These are phyloP conservation scores for Delia radicum DNA, from an alignment of 1,140 invertebrate genomes.

Conservation along the genomic window DNA sequence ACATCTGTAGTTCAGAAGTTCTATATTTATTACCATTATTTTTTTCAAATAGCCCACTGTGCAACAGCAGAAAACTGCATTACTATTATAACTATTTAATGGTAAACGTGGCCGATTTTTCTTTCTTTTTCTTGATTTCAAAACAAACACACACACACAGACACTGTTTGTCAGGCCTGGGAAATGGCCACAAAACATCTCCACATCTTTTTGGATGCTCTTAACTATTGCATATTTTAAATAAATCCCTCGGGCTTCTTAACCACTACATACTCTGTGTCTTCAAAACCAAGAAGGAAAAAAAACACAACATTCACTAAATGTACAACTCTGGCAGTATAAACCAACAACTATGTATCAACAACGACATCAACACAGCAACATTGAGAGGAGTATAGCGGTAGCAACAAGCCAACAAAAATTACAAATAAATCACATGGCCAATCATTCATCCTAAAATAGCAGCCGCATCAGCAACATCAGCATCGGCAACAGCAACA, in stretches of 20 bases:
- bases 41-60: no score
- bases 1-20: no score
- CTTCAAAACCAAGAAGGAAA: neutral
- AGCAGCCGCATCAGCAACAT: neutral
- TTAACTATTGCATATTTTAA: neutral
- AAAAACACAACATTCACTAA: neutral
- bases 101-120: constrained; percentile 17
- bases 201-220: neutral
- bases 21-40: no score
- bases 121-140: neutral
- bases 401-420: constrained; percentile 4
- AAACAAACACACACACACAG: neutral
- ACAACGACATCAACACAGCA: no score
- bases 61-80: neutral
- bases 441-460: neutral
- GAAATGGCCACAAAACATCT: constrained; percentile 10
- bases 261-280: neutral
- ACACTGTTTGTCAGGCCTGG: neutral
- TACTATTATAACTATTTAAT: constrained; percentile 2
- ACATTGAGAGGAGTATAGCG: neutral
- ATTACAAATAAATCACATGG: constrained; percentile 20
- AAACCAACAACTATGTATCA: no score
- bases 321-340: no score
- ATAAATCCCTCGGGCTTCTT: neutral
- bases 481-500: neutral